phyloP scores from a whole-genome alignment of 2,797 vertebrate genomes.

The Spea hammondii region DNA sequence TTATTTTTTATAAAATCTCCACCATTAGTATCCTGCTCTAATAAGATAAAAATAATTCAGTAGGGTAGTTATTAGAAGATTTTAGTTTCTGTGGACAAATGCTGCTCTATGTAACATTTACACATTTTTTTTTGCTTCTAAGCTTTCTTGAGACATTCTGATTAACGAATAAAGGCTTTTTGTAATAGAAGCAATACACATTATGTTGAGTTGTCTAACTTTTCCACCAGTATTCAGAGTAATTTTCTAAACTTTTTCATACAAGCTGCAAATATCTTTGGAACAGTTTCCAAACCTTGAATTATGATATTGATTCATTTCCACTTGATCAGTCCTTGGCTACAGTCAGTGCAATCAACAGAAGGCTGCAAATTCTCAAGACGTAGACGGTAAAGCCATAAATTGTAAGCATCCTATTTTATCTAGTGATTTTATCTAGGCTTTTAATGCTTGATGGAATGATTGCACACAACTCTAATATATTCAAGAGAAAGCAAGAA shows the following conservation, averaged over 20 bases:
- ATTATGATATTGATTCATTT: slow-evolving; percentile 46
- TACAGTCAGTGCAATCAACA: slow-evolving; percentile 12
- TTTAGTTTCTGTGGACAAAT: too few relatives aligned
- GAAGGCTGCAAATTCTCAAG: not conserved
- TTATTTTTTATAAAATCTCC: too few relatives aligned
- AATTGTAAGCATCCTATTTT: slow-evolving; percentile 56
- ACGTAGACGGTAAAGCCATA: slow-evolving; percentile 67
- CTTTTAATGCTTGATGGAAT: slow-evolving; percentile 51
- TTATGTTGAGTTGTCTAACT: not conserved
- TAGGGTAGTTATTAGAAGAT: too few relatives aligned
- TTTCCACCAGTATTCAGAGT: not conserved
- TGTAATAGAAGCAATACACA: not conserved
- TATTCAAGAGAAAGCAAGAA: slow-evolving; percentile 44
- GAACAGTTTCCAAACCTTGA: slow-evolving; percentile 35
- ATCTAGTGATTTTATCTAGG: slow-evolving; percentile 45
- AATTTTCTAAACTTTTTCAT: slow-evolving; percentile 23
- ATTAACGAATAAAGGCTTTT: too few relatives aligned
- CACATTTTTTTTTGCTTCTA: too few relatives aligned
- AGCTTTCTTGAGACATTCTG: too few relatives aligned
- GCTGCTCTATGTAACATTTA: too few relatives aligned
- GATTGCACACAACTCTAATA: not conserved
- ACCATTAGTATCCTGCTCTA: too few relatives aligned
- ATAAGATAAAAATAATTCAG: too few relatives aligned
- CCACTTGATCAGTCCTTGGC: slow-evolving; percentile 43
- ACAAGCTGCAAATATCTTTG: slow-evolving; percentile 52